phyloP scores from a whole-genome alignment of 2,888 invertebrate genomes.

The Pinctada fucata region DNA sequence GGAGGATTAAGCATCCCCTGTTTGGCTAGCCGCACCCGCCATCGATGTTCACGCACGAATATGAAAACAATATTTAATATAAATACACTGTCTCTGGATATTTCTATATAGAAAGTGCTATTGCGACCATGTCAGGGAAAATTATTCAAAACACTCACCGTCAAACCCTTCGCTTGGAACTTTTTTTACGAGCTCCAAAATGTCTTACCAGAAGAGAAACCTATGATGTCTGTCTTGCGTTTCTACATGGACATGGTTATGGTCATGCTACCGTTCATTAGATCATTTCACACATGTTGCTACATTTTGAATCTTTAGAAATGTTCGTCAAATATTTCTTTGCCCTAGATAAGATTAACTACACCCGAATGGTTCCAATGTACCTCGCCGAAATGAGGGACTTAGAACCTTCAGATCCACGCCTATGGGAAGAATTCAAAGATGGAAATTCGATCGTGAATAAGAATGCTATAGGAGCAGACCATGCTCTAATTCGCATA shows the following conservation, averaged over 20 bases:
- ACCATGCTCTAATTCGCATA: slow-evolving; percentile 25
- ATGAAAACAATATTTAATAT: too few relatives aligned
- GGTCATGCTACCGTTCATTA: slow-evolving; percentile 13
- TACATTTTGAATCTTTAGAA: slow-evolving; percentile 19
- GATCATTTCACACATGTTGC: slow-evolving; percentile 1
- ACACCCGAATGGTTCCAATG: slow-evolving; percentile 25
- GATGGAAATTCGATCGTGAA: slow-evolving; percentile 24
- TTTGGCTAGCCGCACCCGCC: too few relatives aligned
- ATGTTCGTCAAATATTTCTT: slow-evolving; percentile 21
- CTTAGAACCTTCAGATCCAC: background rate
- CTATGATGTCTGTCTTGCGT: background rate
- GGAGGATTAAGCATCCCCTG: too few relatives aligned
- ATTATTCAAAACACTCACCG: too few relatives aligned
- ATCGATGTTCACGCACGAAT: too few relatives aligned
- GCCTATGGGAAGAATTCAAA: slow-evolving; percentile 9
- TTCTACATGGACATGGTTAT: slow-evolving; percentile 16
- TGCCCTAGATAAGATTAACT: slow-evolving; percentile 22
- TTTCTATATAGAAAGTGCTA: too few relatives aligned
- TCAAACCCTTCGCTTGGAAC: too few relatives aligned
- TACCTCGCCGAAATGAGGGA: slow-evolving; percentile 25
- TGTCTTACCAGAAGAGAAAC: background rate
- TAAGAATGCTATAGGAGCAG: slow-evolving; percentile 25
- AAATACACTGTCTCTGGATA: too few relatives aligned
- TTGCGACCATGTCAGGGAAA: too few relatives aligned
- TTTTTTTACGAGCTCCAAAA: background rate